These are phyloP conservation scores for Caenorhabditis sp. DNA, from an alignment of 2,888 invertebrate genomes.

Conservation along the genomic window DNA sequence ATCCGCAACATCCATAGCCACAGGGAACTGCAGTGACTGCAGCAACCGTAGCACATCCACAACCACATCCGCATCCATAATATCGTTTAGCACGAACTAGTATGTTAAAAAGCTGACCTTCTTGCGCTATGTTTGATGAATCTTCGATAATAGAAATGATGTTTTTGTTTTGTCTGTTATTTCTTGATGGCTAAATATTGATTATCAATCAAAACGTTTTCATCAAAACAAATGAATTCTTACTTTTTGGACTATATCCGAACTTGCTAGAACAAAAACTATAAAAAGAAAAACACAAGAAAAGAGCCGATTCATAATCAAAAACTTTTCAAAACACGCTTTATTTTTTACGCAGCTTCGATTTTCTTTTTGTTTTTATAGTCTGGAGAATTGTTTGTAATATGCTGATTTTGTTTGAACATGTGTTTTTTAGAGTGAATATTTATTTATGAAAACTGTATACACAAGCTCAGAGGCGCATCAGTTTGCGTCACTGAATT, in stretches of 20 bases:
- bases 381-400: not conserved
- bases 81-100: slow-evolving; percentile 41
- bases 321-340: too few species aligned
- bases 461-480: too few species aligned
- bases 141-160: slow-evolving; percentile 2
- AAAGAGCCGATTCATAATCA: not conserved
- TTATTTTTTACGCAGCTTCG: too few species aligned
- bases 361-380: slow-evolving; percentile 17
- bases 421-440: slow-evolving; percentile 23
- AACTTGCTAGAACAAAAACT: not conserved
- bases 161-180: too few species aligned
- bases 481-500: not conserved
- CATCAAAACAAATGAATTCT: not conserved
- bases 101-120: slow-evolving; percentile 36
- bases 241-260: not conserved
- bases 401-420: slow-evolving; percentile 37
- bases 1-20: slow-evolving; percentile 40
- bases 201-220: too few species aligned
- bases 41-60: slow-evolving; percentile 43
- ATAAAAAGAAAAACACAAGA: not conserved
- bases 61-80: slow-evolving; percentile 47
- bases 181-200: too few species aligned
- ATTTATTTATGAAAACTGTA: not conserved
- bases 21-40: slow-evolving; percentile 28
- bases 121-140: slow-evolving; percentile 4